Evolutionary conservation across 2,113 vertebrate species (phyloP), one percentile per base, ranked within the genome.

Genomic region (Pantherophis guttatus): DNA sequence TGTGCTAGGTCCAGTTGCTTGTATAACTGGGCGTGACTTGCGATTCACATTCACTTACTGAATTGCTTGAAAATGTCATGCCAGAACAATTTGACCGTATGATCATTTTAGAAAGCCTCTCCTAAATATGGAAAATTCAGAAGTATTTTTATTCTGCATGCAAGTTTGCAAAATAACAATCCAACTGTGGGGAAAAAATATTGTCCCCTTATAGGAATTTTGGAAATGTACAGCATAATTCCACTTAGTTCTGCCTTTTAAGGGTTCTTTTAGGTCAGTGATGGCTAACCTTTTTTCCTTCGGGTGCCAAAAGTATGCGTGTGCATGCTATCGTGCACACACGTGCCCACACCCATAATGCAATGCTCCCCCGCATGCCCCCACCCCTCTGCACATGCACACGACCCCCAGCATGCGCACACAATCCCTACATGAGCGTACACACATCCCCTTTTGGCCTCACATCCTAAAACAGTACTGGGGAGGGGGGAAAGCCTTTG

Each of bases 31-130:
- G 87, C 57, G 39, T 54, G 90, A 10, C 19, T 29, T n/a, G 93
- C 21, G 90, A 88, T 94, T 88, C 95, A 11, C 95, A 94, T 95
- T 85, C 1, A 55, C 85, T 94, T 86, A 95, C 29, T 0, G 0
- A 44, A 62, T 29, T 93, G 1, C 50, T 29, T 75, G 75, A 81
- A 81, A 81, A 88, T 50, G 53, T 54, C 29, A 65, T 39, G n/a
- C 50, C 58, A 65, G 11, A 88, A 13, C 50, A n/a, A 33, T 33
- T 65, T 92, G 8, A 23, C 39, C 44, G n/a, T 26, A 59, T 86
- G 24, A 48, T 39, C 19, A 81, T 44, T 44, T 81, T 81, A 81
- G 15, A n/a, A n/a, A n/a, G 48, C 9, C 13, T 70, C 48, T 21
- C 29, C 48, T 52, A n/a, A 70, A 29, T 70, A 29, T 8, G 44